Evolutionary conservation across 2,797 vertebrate species (phyloP).

Genomic region (Eulemur mongoz): DNA sequence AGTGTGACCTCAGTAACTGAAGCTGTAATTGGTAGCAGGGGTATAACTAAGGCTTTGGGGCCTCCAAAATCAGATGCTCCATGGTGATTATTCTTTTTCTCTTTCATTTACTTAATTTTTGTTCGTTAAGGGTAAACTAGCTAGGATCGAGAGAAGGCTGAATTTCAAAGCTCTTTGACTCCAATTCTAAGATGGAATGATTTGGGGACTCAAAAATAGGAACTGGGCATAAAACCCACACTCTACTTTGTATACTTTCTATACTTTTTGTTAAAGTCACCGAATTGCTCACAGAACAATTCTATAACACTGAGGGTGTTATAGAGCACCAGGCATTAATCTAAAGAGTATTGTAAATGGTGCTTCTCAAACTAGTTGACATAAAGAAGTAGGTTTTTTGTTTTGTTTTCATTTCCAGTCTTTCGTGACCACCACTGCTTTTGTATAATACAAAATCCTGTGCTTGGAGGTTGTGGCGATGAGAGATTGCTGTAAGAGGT

Average conservation of each 20-base stretch:
- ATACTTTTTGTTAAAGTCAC: not conserved
- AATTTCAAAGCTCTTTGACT: not conserved
- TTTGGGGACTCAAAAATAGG: not conserved
- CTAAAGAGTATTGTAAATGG: not conserved
- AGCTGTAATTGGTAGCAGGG: not conserved
- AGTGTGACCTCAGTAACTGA: constrained; percentile 6
- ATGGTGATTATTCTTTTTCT: not conserved
- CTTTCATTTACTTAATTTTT: not conserved
- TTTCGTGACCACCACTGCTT: not conserved
- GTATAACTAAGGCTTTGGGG: not conserved
- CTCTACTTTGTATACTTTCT: not conserved
- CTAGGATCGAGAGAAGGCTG: not conserved
- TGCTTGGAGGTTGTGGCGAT: too few species aligned
- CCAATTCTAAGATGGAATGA: not conserved
- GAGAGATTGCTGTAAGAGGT: fast-evolving
- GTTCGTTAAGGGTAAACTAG: not conserved
- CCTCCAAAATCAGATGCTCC: not conserved
- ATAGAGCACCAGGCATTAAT: fast-evolving
- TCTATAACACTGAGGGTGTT: too few species aligned
- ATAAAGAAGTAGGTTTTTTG: not conserved
- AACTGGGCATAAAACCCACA: not conserved
- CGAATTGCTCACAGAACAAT: not conserved
- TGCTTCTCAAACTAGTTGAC: not conserved
- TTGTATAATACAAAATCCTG: not conserved
- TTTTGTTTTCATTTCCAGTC: not conserved